Percentiles rank a stretch among this genome's conserved stretches.
Evolutionary conservation across 2,888 invertebrate species (phyloP).

Genomic region (Drosophila pegasa): DNA sequence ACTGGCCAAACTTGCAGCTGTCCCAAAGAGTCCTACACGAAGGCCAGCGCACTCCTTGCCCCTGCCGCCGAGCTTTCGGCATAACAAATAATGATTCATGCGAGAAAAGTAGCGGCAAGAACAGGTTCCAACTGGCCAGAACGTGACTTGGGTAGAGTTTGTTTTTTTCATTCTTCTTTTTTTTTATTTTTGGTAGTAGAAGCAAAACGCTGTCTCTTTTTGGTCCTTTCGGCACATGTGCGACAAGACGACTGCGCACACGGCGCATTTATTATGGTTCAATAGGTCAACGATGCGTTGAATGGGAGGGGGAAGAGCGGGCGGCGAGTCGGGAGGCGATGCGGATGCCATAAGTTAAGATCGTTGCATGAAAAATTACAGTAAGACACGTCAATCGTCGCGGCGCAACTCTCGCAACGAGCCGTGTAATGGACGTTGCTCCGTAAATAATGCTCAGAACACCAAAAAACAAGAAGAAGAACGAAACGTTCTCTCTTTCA

Average conservation of each 20-base stretch:
- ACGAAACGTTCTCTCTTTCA: slow-evolving; percentile 32
- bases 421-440: slow-evolving; percentile 70
- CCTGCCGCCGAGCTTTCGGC: slow-evolving; percentile 27
- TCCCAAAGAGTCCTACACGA: slow-evolving; percentile 42
- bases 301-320: slow-evolving; percentile 47
- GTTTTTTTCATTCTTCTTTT: too few species aligned
- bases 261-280: slow-evolving; percentile 76
- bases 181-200: slow-evolving; percentile 13
- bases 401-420: slow-evolving; percentile 71
- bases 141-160: slow-evolving; percentile 54
- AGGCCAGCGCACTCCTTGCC: background rate
- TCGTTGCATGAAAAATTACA: slow-evolving; percentile 80
- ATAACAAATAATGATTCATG: slow-evolving; percentile 79
- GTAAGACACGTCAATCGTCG: slow-evolving; percentile 78
- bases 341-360: slow-evolving; percentile 59
- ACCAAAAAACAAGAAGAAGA: slow-evolving; percentile 9
- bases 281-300: slow-evolving; percentile 84
- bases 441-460: slow-evolving; percentile 57
- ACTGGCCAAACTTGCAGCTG: slow-evolving; percentile 75
- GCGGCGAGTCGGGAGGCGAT: slow-evolving; percentile 21
- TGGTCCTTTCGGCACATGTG: slow-evolving; percentile 78
- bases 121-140: slow-evolving; percentile 63
- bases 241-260: slow-evolving; percentile 27
- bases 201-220: slow-evolving; percentile 30
- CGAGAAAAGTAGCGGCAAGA: slow-evolving; percentile 77